Percentiles rank a stretch among this genome's conserved stretches.
phyloP scores from a whole-genome alignment of 2,888 invertebrate species.

The Drosophila setosimentum region DNA sequence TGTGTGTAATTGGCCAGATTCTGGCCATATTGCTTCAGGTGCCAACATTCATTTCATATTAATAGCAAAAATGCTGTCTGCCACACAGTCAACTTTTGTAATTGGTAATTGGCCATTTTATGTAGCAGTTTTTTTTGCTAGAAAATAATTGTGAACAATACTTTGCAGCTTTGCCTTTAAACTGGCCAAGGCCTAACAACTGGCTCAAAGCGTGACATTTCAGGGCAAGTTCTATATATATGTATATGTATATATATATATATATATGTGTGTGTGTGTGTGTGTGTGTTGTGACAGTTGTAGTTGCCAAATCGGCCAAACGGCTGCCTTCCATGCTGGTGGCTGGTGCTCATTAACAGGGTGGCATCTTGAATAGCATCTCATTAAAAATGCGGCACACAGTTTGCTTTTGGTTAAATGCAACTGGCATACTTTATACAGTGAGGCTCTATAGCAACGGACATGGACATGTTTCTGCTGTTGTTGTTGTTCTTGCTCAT shows the following conservation, averaged over 20 bases:
- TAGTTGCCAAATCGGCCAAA: slow-evolving; percentile 20
- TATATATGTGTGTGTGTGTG: background rate
- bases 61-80: slow-evolving; percentile 42
- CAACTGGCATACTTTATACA: slow-evolving; percentile 17
- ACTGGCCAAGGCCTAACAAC: slow-evolving; percentile 29
- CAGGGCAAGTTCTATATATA: slow-evolving; percentile 14
- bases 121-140: background rate
- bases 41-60: slow-evolving; percentile 64
- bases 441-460: slow-evolving; percentile 1
- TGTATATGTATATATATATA: background rate
- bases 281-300: slow-evolving; percentile 27
- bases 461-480: slow-evolving; percentile 1
- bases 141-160: background rate
- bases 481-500: slow-evolving; percentile 30
- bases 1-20: slow-evolving; percentile 55
- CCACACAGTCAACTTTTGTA: background rate
- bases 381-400: slow-evolving; percentile 68
- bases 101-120: slow-evolving; percentile 2
- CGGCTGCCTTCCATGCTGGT: slow-evolving; percentile 1
- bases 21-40: slow-evolving; percentile 10
- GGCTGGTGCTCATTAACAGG: slow-evolving; percentile 64
- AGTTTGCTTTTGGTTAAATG: slow-evolving; percentile 39
- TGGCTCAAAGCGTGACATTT: slow-evolving; percentile 21
- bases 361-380: slow-evolving; percentile 62
- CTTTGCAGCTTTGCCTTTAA: slow-evolving; percentile 6